Conservation (phyloP, 2,797 vertebrate species). For the Luscinia megarhynchos region DNA sequence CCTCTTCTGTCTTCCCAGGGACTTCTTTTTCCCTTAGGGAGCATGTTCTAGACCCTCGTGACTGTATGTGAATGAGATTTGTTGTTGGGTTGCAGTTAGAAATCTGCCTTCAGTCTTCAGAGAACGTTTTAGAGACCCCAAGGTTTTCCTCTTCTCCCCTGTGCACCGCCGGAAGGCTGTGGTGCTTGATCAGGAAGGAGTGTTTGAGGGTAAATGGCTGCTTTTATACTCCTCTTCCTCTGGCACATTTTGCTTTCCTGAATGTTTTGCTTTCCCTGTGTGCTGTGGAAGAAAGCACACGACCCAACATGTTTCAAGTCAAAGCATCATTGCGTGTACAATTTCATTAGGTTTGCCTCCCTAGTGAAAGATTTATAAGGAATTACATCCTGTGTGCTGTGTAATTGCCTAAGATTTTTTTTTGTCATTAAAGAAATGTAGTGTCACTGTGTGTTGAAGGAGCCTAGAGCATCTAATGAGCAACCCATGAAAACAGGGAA, state of each 20-base stretch:
- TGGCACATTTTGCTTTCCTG: conserved; percentile 19
- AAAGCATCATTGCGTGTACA: neutral
- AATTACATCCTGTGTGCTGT: neutral
- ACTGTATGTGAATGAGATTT: neutral
- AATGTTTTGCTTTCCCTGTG: conserved; percentile 22
- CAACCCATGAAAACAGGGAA: neutral
- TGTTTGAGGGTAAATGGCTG: neutral
- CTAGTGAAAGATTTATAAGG: conserved; percentile 33
- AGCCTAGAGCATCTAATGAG: neutral
- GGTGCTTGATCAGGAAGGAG: conserved; percentile 12
- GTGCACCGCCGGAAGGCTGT: neutral
- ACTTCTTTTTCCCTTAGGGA: neutral
- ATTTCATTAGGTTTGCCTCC: conserved; percentile 7
- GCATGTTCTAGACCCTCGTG: neutral
- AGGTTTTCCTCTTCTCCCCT: neutral
- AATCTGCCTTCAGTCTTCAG: neutral
- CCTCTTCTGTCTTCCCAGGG: neutral
- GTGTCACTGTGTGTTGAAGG: neutral
- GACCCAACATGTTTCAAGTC: neutral
- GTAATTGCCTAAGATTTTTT: neutral
- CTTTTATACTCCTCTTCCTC: conserved; percentile 48
- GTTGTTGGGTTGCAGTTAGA: neutral
- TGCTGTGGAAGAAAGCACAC: conserved; percentile 28
- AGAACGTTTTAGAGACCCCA: neutral
- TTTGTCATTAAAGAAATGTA: neutral